A percentile compares a stretch with the other conserved stretches of the same genome.
phyloP scores from a whole-genome alignment of 2,797 vertebrate genomes.

The Distichodus sexfasciatus region DNA sequence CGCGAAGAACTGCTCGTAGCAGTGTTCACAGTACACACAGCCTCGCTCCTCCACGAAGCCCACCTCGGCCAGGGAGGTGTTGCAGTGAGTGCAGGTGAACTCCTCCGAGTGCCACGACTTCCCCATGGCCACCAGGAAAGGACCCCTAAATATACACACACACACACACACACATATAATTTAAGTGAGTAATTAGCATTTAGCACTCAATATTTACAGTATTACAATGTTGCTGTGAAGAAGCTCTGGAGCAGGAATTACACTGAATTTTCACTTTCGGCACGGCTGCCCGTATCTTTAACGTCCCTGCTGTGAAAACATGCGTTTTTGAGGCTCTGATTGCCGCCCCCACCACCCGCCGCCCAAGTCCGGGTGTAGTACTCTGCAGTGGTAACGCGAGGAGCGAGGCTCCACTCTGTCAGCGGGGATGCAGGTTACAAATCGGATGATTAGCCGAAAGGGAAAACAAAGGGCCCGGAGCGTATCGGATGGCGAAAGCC shows the following conservation, averaged over 20 bases:
- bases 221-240: no score
- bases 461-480: conserved; percentile 44
- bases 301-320: conserved; percentile 15
- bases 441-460: conserved; percentile 51
- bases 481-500: conserved; percentile 45
- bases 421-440: conserved; percentile 44
- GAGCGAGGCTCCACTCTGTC: conserved; percentile 32
- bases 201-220: no score
- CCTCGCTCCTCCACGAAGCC: conserved; percentile 95
- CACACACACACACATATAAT: background rate
- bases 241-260: no score
- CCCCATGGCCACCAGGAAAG: conserved; percentile 94
- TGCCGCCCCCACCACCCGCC: no score
- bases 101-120: conserved; percentile 98
- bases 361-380: background rate
- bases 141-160: conserved; percentile 75
- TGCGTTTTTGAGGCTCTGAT: conserved; percentile 2
- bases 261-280: no score
- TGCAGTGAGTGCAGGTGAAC: conserved; percentile 91
- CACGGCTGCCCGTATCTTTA: no score
- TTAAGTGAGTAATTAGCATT: no score
- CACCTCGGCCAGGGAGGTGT: conserved; percentile 82
- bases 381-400: conserved; percentile 33
- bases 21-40: conserved; percentile 86
- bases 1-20: conserved; percentile 95